These are phyloP conservation scores for Rhea americana DNA, from an alignment of 2,113 vertebrate genomes.

Conservation along the genomic window DNA sequence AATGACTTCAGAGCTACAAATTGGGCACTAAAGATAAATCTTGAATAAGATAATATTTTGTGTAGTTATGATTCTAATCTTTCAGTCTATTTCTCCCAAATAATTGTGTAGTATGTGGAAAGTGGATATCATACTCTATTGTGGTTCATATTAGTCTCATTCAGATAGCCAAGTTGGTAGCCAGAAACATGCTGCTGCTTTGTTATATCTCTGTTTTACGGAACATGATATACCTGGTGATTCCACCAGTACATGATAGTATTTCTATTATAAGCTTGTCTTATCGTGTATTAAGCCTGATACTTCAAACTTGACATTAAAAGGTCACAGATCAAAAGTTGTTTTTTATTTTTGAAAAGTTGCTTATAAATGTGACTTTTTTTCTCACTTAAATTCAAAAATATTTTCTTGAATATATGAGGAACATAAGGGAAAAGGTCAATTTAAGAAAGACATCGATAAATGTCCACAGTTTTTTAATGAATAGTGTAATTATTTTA, in stretches of 20 bases:
- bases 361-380: not conserved
- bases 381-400: not conserved
- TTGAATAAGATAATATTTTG: not conserved
- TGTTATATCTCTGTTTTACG: not conserved
- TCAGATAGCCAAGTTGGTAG: not conserved
- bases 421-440: not conserved
- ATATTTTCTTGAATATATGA: not conserved
- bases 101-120: not conserved
- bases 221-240: constrained; percentile 30
- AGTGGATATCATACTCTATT: not conserved
- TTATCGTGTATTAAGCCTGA: constrained; percentile 1
- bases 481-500: not conserved
- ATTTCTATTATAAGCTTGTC: constrained; percentile 53
- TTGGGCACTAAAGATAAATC: not conserved
- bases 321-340: constrained; percentile 18
- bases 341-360: not conserved
- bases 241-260: constrained; percentile 36
- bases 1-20: not conserved
- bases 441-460: not conserved
- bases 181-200: constrained; percentile 11
- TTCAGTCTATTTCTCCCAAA: not conserved
- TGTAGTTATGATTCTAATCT: not conserved
- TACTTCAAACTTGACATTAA: constrained; percentile 13
- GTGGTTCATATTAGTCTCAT: not conserved
- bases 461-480: not conserved